Evolutionary conservation across 2,888 invertebrate genomes (phyloP).

Genomic region (Epiperipatus broadwayi): DNA sequence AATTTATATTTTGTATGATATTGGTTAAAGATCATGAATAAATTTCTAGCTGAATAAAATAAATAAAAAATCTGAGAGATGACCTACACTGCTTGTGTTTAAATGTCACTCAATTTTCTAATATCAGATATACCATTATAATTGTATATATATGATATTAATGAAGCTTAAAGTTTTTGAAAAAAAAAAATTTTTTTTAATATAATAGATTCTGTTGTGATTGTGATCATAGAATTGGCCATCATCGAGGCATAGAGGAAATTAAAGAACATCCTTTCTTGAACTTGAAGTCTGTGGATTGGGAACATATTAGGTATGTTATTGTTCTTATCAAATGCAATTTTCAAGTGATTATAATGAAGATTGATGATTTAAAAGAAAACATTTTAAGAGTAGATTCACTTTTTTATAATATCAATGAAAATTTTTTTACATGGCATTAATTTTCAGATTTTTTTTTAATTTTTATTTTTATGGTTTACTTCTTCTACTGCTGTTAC

Average conservation of each 20-base stretch:
- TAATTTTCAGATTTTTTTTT: not conserved
- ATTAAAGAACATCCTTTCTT: slow-evolving; percentile 79
- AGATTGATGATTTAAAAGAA: slow-evolving; percentile 1
- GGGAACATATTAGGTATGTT: slow-evolving; percentile 75
- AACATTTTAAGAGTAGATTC: slow-evolving; percentile 18
- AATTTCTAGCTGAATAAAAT: too few relatives aligned
- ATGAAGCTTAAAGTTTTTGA: not conserved
- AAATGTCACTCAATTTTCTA: too few relatives aligned
- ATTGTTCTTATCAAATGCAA: not conserved
- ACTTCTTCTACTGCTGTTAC: not conserved
- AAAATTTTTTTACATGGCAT: not conserved
- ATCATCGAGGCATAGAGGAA: slow-evolving; percentile 68
- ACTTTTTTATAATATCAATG: not conserved
- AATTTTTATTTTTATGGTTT: not conserved
- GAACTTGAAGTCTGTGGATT: slow-evolving; percentile 75
- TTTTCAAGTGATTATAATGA: too few relatives aligned
- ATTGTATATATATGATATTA: slow-evolving; percentile 8
- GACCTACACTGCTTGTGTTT: too few relatives aligned
- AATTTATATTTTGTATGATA: too few relatives aligned
- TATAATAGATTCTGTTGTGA: slow-evolving; percentile 75
- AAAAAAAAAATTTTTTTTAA: not conserved
- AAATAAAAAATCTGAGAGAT: too few relatives aligned
- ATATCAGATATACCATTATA: too few relatives aligned
- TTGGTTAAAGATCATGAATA: too few relatives aligned
- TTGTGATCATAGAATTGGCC: slow-evolving; percentile 73